Evolutionary conservation across 2,888 invertebrate genomes (phyloP).

Genomic region (Bellardia bayeri): DNA sequence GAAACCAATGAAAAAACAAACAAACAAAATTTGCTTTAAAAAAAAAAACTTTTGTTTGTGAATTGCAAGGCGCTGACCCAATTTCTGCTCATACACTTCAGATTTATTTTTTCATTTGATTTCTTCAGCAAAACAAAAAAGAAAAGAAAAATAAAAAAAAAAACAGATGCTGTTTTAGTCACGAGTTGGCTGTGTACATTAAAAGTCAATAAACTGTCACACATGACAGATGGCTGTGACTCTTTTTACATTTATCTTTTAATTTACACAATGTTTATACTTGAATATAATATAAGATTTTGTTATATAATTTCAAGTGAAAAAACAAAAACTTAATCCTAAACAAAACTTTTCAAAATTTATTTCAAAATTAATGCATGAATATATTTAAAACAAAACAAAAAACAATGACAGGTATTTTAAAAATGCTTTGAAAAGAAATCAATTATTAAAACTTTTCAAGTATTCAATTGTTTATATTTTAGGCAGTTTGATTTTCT

Average conservation of each 20-base stretch:
- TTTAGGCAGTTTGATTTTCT: not conserved
- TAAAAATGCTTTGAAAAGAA: not conserved
- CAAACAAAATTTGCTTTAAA: not conserved
- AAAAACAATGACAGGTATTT: conserved; percentile 7
- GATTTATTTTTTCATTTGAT: conserved; percentile 8
- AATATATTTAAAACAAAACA: not conserved
- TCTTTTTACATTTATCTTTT: conserved; percentile 21
- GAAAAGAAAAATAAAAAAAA: not conserved
- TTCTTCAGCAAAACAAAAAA: not conserved
- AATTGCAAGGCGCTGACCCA: conserved; percentile 45
- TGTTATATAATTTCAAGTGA: conserved; percentile 31
- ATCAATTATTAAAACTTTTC: not conserved
- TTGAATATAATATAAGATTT: not conserved
- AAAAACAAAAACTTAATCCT: not conserved
- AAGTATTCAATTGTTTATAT: conserved; percentile 8
- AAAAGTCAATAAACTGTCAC: conserved; percentile 66
- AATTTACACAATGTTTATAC: conserved; percentile 19
- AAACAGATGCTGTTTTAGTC: conserved; percentile 58
- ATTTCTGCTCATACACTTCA: conserved; percentile 32
- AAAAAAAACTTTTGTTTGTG: conserved; percentile 1
- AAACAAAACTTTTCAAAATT: conserved; percentile 17
- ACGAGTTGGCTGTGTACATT: conserved; percentile 35
- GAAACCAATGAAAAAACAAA: not conserved
- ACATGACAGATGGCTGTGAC: conserved; percentile 59
- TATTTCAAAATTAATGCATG: not conserved